Conservation (phyloP, 2,797 vertebrate species). For the Darevskia mixta region DNA sequence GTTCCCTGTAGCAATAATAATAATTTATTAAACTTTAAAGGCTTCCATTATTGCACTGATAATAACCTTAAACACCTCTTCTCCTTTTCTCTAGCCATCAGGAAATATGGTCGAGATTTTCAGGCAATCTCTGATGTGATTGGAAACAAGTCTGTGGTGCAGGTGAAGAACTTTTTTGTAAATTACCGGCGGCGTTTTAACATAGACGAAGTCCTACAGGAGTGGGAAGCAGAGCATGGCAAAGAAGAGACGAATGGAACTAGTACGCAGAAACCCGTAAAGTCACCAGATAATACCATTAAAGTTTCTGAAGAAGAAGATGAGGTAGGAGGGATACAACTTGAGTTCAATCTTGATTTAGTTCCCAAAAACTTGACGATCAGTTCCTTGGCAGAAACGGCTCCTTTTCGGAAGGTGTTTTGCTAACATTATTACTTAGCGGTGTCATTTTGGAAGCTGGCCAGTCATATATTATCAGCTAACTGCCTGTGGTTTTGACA, state of each 20-base stretch:
- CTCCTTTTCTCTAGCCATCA: constrained; percentile 82
- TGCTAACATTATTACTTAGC: neutral
- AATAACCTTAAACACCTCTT: constrained; percentile 32
- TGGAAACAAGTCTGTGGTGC: constrained; percentile 93
- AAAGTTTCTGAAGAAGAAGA: constrained; percentile 86
- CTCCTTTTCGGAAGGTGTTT: neutral
- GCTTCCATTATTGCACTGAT: constrained; percentile 2
- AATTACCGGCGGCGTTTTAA: constrained; percentile 94
- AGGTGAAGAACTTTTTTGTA: constrained; percentile 96
- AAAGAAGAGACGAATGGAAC: constrained; percentile 83
- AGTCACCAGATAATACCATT: constrained; percentile 80
- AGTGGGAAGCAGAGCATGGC: constrained; percentile 94
- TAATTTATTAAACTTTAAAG: neutral
- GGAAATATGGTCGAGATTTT: constrained; percentile 93
- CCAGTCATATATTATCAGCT: neutral
- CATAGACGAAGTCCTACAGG: constrained; percentile 93
- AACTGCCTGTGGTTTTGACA: neutral
- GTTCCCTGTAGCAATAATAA: too few relatives aligned
- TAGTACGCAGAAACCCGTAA: constrained; percentile 86
- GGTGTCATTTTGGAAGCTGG: neutral
- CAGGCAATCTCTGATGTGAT: constrained; percentile 95
- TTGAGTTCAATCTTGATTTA: neutral
- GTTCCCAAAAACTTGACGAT: neutral
- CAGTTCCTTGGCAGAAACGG: neutral
- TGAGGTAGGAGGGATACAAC: constrained; percentile 77